Evolutionary conservation across 1,140 invertebrate genomes (phyloP).

Genomic region (Gonatopus flavifemur): DNA sequence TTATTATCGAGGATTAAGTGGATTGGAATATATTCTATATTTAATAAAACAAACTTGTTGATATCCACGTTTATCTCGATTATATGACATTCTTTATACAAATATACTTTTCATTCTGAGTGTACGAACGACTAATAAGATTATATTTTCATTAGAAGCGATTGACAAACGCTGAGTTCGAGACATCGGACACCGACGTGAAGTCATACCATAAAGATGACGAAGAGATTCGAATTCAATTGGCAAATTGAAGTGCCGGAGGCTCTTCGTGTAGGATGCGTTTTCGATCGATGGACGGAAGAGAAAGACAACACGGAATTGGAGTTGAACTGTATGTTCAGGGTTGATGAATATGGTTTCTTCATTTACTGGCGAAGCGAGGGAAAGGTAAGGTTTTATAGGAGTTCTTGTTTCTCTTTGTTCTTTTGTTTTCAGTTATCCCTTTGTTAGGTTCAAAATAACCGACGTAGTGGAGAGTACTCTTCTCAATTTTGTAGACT

Average conservation of each 20-base stretch:
- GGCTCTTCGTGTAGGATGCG: constrained; percentile 76
- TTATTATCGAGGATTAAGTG: too few relatives aligned
- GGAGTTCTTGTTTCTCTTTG: not conserved
- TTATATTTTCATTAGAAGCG: too few relatives aligned
- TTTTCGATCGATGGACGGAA: constrained; percentile 97
- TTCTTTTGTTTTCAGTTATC: not conserved
- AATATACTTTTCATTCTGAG: too few relatives aligned
- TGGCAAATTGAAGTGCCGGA: constrained; percentile 95
- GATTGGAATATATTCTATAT: too few relatives aligned
- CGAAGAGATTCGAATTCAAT: constrained; percentile 98
- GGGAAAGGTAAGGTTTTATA: constrained; percentile 73
- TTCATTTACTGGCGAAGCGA: constrained; percentile 99
- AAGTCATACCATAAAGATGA: constrained; percentile 69
- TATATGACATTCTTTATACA: too few relatives aligned
- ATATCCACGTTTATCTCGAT: too few relatives aligned
- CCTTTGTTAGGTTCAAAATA: constrained; percentile 1
- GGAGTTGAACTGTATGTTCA: constrained; percentile 87
- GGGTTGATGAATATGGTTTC: constrained; percentile 98
- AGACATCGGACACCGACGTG: constrained; percentile 10
- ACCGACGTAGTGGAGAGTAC: too few relatives aligned
- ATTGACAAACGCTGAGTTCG: too few relatives aligned
- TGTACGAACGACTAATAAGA: too few relatives aligned
- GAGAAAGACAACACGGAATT: constrained; percentile 89
- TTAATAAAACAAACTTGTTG: too few relatives aligned
- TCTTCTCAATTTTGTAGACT: too few relatives aligned